Conservation (phyloP, 2,797 vertebrate species). For the Enteromius viviparus region DNA sequence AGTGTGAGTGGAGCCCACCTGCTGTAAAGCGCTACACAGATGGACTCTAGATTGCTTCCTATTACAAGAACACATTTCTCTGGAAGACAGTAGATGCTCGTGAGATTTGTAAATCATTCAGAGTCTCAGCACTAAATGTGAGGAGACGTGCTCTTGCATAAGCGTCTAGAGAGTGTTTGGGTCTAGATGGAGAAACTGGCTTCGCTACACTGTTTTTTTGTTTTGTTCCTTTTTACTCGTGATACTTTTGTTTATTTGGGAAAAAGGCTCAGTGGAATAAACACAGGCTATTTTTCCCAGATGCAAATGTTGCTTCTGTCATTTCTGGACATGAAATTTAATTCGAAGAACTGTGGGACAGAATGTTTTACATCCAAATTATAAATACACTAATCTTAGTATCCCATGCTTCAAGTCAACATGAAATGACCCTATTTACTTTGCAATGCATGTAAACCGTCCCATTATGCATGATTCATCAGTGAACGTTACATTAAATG, state of each 20-base stretch:
- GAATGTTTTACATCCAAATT: conserved; percentile 26
- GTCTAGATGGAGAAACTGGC: conserved; percentile 16
- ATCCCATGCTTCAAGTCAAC: background rate
- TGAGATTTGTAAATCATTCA: conserved; percentile 45
- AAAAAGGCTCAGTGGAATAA: conserved; percentile 20
- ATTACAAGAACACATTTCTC: background rate
- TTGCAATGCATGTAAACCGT: background rate
- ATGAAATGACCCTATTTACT: background rate
- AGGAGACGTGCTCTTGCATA: conserved; percentile 32
- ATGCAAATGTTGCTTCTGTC: conserved; percentile 15
- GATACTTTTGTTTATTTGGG: conserved; percentile 24
- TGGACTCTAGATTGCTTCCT: background rate
- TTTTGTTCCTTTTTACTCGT: background rate
- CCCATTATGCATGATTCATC: background rate
- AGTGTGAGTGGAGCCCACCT: background rate
- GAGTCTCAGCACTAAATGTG: conserved; percentile 34
- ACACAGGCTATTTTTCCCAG: conserved; percentile 39
- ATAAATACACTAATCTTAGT: conserved; percentile 10
- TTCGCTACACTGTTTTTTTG: background rate
- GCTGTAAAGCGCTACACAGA: background rate
- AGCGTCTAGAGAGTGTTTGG: conserved; percentile 28
- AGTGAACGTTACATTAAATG: background rate
- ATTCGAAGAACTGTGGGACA: conserved; percentile 23
- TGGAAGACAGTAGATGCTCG: conserved; percentile 35
- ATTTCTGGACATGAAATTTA: conserved; percentile 1